These are phyloP conservation scores for Paralichthys olivaceus DNA, from an alignment of 2,113 vertebrate genomes.

Conservation along the genomic window DNA sequence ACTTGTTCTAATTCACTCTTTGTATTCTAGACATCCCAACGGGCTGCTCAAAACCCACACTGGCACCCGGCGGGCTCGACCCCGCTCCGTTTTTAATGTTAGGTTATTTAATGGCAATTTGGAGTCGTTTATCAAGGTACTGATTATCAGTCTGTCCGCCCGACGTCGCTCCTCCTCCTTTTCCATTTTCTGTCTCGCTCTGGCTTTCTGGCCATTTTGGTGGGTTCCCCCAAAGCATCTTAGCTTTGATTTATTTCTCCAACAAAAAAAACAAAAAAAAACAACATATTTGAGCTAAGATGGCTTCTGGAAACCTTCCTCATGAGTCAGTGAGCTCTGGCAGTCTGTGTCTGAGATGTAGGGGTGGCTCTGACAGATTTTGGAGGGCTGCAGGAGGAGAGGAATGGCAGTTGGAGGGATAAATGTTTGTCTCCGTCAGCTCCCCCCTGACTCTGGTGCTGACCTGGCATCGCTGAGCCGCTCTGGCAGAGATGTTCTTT, in stretches of 20 bases:
- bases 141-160: slow-evolving; percentile 75
- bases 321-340: slow-evolving; percentile 82
- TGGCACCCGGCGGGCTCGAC: slow-evolving; percentile 91
- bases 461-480: slow-evolving; percentile 59
- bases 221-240: slow-evolving; percentile 62
- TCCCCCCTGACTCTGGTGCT: slow-evolving; percentile 63
- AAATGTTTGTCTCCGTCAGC: slow-evolving; percentile 63
- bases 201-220: slow-evolving; percentile 63
- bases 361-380: slow-evolving; percentile 66
- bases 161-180: slow-evolving; percentile 72
- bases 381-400: slow-evolving; percentile 51
- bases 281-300: slow-evolving; percentile 79
- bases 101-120: slow-evolving; percentile 98
- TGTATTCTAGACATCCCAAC: slow-evolving; percentile 92
- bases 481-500: slow-evolving; percentile 52
- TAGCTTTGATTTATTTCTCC: slow-evolving; percentile 45
- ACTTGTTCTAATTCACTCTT: slow-evolving; percentile 75
- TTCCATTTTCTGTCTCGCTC: slow-evolving; percentile 80
- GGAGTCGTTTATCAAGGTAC: slow-evolving; percentile 96
- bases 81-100: slow-evolving; percentile 92
- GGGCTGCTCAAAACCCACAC: slow-evolving; percentile 91
- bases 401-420: slow-evolving; percentile 49
- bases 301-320: slow-evolving; percentile 62
- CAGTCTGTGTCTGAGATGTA: slow-evolving; percentile 73
- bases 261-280: slow-evolving; percentile 11